Percentiles rank a stretch among this genome's conserved stretches.
Evolutionary conservation across 2,113 vertebrate species (phyloP).

Genomic region (Cyanoderma ruficeps): DNA sequence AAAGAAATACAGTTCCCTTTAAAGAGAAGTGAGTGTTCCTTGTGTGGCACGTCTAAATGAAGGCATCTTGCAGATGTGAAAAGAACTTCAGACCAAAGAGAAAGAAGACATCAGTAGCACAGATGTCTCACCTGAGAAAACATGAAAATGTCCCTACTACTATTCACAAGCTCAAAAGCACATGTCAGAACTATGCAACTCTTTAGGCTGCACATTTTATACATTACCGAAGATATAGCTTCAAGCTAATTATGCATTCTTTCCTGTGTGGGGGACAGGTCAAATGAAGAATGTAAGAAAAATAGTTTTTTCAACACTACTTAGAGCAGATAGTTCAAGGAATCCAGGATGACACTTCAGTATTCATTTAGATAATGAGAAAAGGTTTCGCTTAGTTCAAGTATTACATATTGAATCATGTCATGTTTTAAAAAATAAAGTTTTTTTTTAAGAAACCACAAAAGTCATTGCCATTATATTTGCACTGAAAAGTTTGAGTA

Average conservation of each 20-base stretch:
- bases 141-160: accelerated
- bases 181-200: background rate
- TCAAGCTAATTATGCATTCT: background rate
- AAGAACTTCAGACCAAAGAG: background rate
- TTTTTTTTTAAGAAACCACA: background rate
- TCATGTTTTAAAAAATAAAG: background rate
- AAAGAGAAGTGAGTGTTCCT: background rate
- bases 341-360: background rate
- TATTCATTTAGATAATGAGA: background rate
- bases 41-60: background rate
- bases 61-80: background rate
- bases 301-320: background rate
- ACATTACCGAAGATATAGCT: background rate
- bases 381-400: background rate
- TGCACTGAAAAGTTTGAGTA: background rate
- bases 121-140: background rate
- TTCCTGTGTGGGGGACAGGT: background rate
- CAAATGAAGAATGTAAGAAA: background rate
- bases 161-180: background rate
- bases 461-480: background rate
- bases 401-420: background rate
- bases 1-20: background rate
- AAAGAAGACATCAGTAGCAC: background rate
- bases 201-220: background rate
- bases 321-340: background rate